Percentiles rank a stretch among this genome's conserved stretches.
These are phyloP conservation scores for Sialia sialis DNA, from an alignment of 2,113 vertebrate species.

Conservation along the genomic window DNA sequence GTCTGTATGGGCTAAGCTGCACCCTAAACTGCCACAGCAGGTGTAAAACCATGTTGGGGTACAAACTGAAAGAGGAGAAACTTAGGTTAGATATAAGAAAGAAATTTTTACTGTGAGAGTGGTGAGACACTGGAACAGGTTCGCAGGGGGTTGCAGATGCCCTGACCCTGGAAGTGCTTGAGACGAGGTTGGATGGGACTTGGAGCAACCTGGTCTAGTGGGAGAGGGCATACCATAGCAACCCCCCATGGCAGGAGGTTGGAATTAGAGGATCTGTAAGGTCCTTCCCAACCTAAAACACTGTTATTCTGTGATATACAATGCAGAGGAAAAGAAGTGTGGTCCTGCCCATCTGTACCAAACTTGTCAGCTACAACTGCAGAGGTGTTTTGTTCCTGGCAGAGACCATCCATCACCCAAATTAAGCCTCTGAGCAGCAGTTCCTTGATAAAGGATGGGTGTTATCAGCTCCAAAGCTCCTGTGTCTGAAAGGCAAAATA, in stretches of 20 bases:
- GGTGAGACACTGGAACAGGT: background rate
- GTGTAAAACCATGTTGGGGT: background rate
- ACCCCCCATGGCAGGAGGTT: background rate
- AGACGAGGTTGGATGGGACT: background rate
- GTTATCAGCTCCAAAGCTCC: background rate
- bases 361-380: background rate
- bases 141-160: background rate
- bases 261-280: background rate
- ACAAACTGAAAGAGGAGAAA: background rate
- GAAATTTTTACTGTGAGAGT: background rate
- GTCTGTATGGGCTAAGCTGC: background rate
- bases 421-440: background rate
- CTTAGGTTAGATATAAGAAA: background rate
- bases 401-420: background rate
- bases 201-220: background rate
- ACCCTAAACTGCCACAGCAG: background rate
- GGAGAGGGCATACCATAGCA: background rate
- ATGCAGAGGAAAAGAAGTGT: background rate
- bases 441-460: background rate
- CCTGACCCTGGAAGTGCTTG: background rate
- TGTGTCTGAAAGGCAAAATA: background rate
- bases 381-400: background rate
- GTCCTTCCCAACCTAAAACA: background rate
- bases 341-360: background rate
- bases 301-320: background rate